Evolutionary conservation across 2,113 vertebrate species (phyloP).

Genomic region (Hassar affinis): DNA sequence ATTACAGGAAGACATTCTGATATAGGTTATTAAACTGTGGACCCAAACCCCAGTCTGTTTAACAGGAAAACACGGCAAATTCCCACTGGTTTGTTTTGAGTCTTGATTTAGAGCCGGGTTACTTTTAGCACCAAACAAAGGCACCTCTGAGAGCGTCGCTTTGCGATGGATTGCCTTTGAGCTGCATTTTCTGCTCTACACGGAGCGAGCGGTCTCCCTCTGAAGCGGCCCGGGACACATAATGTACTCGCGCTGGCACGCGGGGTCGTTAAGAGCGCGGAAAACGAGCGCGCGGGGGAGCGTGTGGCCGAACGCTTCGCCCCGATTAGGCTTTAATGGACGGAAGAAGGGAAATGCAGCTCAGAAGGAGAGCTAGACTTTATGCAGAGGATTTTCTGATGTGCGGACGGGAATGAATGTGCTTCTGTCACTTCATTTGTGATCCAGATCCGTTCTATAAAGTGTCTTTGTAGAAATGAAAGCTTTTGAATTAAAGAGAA

Average conservation of each 20-base stretch:
- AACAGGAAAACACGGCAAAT: background rate
- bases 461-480: background rate
- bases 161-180: constrained; percentile 40
- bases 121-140: constrained; percentile 37
- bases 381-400: background rate
- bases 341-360: constrained; percentile 16
- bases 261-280: constrained; percentile 47
- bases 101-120: constrained; percentile 14
- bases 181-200: constrained; percentile 32
- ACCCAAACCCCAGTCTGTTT: background rate
- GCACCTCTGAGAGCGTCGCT: constrained; percentile 5
- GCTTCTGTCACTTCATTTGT: background rate
- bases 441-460: background rate
- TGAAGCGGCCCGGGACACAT: constrained; percentile 35
- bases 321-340: constrained; percentile 32
- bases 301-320: constrained; percentile 42
- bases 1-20: background rate
- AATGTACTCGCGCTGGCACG: constrained; percentile 36
- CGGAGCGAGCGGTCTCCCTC: constrained; percentile 32
- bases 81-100: background rate
- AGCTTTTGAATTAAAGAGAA: background rate
- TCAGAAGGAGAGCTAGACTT: constrained; percentile 4
- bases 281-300: constrained; percentile 44
- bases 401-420: background rate
- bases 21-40: background rate